Percentiles rank a stretch among this genome's conserved stretches.
Evolutionary conservation across 2,888 invertebrate species (phyloP).

Genomic region (Phasia obesa): DNA sequence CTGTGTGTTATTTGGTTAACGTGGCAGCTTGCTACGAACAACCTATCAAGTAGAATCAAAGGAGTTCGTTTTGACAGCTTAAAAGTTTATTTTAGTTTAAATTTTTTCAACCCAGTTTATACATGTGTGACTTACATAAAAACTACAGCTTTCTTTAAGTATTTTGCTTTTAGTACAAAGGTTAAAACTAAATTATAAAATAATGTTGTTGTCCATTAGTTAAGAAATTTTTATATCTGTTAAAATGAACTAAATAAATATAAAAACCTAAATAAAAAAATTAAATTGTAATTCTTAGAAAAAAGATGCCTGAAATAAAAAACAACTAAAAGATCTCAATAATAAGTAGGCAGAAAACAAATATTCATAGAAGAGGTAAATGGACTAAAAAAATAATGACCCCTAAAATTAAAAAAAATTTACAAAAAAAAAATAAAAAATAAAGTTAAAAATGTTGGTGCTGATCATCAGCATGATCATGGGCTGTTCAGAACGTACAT

Average conservation of each 20-base stretch:
- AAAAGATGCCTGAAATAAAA: slow-evolving; percentile 1
- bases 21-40: too few species aligned
- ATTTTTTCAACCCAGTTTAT: too few species aligned
- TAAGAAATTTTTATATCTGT: too few species aligned
- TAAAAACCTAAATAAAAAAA: neutral
- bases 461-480: slow-evolving; percentile 29
- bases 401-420: slow-evolving; percentile 17
- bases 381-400: slow-evolving; percentile 27
- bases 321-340: neutral
- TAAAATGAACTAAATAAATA: slow-evolving; percentile 28
- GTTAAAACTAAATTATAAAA: too few species aligned
- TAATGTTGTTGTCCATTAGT: too few species aligned
- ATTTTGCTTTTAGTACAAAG: too few species aligned
- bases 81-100: too few species aligned
- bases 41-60: too few species aligned
- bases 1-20: too few species aligned
- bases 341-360: slow-evolving; percentile 10
- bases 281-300: slow-evolving; percentile 35
- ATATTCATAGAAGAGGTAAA: slow-evolving; percentile 16
- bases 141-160: too few species aligned
- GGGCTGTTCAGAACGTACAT: neutral
- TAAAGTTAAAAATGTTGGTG: slow-evolving; percentile 37
- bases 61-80: too few species aligned
- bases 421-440: slow-evolving; percentile 20
- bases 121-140: too few species aligned